phyloP scores from a whole-genome alignment of 2,888 invertebrate species.

The Thera britannica region DNA sequence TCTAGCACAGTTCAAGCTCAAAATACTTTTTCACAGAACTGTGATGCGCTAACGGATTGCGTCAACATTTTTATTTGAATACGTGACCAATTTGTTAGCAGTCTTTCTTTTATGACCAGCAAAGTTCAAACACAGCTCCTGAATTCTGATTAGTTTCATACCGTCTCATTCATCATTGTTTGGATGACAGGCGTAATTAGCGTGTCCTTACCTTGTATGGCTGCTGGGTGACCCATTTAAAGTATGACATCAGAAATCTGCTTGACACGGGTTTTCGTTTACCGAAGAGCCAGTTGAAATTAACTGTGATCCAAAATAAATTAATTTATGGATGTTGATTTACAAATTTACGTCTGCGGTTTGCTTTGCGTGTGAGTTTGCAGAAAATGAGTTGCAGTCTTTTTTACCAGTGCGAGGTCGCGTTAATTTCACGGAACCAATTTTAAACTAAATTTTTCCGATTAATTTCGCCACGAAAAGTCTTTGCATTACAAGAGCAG shows the following conservation, averaged over 20 bases:
- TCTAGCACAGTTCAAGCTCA: slow-evolving; percentile 4
- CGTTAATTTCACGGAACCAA: too few relatives aligned
- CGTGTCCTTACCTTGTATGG: slow-evolving; percentile 68
- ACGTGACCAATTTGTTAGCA: slow-evolving; percentile 44
- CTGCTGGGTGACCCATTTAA: slow-evolving; percentile 60
- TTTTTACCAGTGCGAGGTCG: too few relatives aligned
- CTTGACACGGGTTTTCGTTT: slow-evolving; percentile 38
- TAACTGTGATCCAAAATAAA: slow-evolving; percentile 26
- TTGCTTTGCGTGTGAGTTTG: too few relatives aligned
- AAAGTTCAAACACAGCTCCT: slow-evolving; percentile 73
- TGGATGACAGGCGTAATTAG: slow-evolving; percentile 71
- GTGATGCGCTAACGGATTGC: slow-evolving; percentile 33
- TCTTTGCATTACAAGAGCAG: too few relatives aligned
- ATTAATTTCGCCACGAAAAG: too few relatives aligned
- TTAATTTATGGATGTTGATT: slow-evolving; percentile 12
- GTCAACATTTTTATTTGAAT: slow-evolving; percentile 41
- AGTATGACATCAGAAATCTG: slow-evolving; percentile 53
- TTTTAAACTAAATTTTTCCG: too few relatives aligned
- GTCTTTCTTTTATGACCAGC: slow-evolving; percentile 54
- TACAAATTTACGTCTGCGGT: too few relatives aligned
- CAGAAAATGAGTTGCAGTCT: too few relatives aligned
- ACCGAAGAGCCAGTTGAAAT: slow-evolving; percentile 16
- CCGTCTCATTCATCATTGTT: slow-evolving; percentile 71
- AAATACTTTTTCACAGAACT: slow-evolving; percentile 15
- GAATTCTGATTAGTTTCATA: slow-evolving; percentile 73